Conservation (phyloP, 2,113 vertebrate genomes). For the Mormyrus lacerda region DNA sequence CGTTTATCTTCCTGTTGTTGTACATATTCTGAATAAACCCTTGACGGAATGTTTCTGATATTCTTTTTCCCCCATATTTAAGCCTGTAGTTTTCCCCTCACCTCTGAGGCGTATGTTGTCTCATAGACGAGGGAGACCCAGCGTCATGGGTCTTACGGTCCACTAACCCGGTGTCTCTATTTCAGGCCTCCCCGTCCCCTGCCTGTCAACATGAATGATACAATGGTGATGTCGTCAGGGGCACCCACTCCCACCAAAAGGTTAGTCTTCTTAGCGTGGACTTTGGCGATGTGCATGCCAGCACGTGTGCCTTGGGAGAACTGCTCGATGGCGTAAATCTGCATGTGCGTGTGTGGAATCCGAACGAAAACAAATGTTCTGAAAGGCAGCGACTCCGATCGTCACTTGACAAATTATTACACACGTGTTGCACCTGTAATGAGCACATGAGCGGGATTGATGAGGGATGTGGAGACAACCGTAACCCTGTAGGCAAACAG, state of each 20-base stretch:
- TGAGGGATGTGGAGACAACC: too few species aligned
- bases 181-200: conserved; percentile 78
- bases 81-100: background rate
- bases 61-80: background rate
- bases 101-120: background rate
- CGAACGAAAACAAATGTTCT: background rate
- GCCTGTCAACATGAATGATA: conserved; percentile 79
- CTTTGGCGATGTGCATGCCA: background rate
- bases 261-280: conserved; percentile 50
- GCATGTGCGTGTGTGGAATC: background rate
- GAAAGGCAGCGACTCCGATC: background rate
- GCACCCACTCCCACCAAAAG: conserved; percentile 84
- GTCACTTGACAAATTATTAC: background rate
- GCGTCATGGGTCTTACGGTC: background rate
- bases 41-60: background rate
- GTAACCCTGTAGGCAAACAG: too few species aligned
- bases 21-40: background rate
- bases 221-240: conserved; percentile 78
- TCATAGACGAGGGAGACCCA: background rate
- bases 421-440: background rate
- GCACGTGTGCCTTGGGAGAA: background rate
- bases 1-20: background rate
- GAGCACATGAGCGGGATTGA: background rate
- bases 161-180: conserved; percentile 33
- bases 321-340: background rate